phyloP scores from a whole-genome alignment of 2,888 invertebrate species.

The Cylindroiulus punctatus region DNA sequence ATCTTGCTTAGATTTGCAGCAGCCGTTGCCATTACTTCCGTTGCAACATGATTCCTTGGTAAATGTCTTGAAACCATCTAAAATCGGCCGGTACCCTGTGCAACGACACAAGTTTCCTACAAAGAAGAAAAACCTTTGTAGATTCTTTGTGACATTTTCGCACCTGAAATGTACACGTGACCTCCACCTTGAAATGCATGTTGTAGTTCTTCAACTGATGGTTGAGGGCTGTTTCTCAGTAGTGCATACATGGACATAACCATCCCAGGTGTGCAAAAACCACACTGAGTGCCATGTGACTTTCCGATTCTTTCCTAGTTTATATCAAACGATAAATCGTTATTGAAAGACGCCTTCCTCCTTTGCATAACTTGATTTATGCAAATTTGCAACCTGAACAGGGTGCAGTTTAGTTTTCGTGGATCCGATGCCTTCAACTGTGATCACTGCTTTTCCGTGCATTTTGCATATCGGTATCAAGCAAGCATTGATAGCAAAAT shows the following conservation, averaged over 20 bases:
- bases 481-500: constrained; percentile 88
- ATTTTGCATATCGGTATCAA: constrained; percentile 85
- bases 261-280: constrained; percentile 95
- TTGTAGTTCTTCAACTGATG: constrained; percentile 81
- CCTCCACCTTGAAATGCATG: constrained; percentile 63
- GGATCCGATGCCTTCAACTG: constrained; percentile 92
- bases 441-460: constrained; percentile 89
- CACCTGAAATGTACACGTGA: not conserved
- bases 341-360: not conserved
- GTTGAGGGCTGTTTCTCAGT: constrained; percentile 77
- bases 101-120: constrained; percentile 84
- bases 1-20: not conserved
- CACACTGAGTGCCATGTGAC: constrained; percentile 94
- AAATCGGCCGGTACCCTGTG: constrained; percentile 92
- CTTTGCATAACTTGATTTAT: too few relatives aligned
- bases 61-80: constrained; percentile 89
- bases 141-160: not conserved
- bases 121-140: not conserved
- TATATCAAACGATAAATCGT: not conserved
- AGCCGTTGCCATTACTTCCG: not conserved
- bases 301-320: constrained; percentile 79
- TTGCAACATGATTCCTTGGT: constrained; percentile 57
- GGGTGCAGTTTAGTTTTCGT: constrained; percentile 80
- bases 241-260: constrained; percentile 97
- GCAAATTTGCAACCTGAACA: constrained; percentile 71